Base-by-base conservation (phyloP, 2,888 invertebrate species). In the Drosophila birchii region DNA sequence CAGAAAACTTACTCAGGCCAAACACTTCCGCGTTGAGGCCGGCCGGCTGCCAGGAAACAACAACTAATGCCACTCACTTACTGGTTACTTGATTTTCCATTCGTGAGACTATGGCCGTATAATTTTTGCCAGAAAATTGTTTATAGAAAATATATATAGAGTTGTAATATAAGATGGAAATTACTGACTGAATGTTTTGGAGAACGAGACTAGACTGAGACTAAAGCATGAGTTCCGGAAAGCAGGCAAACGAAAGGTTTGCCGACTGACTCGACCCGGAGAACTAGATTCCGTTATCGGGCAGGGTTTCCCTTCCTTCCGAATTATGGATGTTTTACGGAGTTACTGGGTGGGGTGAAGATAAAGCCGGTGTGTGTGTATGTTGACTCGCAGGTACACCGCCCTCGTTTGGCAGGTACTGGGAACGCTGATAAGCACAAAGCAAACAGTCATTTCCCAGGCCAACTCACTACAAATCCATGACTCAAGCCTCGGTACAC, bases 1-100 rank as follows among this genome's bases (percentile, higher is more conserved):
- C 59, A 29, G 39, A 55, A 73, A 73, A 73, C 74, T 73, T 47
- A 73, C 74, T 73, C 73, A 73, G 67, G 44, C 53, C 44, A 68
- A 66, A 68, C 68, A 68, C 74, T 74, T 74, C 74, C 74, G 75
- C 68, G 57, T 73, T 66, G 45, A 53, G 39, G 51, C 29, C n/a
- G n/a, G n/a, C n/a, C n/a, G 39, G 51, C 29, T 26, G 20, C 43
- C 14, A 18, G 16, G 5, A 23, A 11, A n/a, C 16, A 26, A 26
- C 26, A 29, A 36, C 18, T 8, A 34, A 51, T 51, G 20, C 51
- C 51, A 16, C 29, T 47, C 47, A 23, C 29, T 47, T 29, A 23
- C 34, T 36, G 20, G 51, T 36, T 51, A 51, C 51, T 53, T 53
- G 51, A 23, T 36, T 53, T 53, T 11, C 16, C 36, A 47, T 23